Evolutionary conservation across 2,888 invertebrate genomes (phyloP), one percentile per base, ranked within the genome.

Genomic region (Heliconius erato): DNA sequence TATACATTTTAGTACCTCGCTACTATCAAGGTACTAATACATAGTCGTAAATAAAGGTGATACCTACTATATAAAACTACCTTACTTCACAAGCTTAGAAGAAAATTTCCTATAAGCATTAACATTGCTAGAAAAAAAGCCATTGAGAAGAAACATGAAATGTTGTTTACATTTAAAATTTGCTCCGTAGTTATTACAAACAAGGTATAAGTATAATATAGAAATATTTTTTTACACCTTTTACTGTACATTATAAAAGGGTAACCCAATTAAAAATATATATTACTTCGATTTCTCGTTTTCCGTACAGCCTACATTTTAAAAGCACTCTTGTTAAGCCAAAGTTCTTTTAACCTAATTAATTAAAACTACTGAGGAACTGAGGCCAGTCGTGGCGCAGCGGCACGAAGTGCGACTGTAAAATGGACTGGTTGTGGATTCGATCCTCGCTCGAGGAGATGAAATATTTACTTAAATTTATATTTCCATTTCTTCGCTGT

Each of bases 341-440:
- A 35, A 65, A 79, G 71, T 74, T 67, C 59, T 59, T 80, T 83
- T 79, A 80, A 80, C 82, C 79, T 72, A 79, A 59, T 76, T 83
- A 44, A 76, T 82, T 76, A 80, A 80, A 32, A 32, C 32, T 32
- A 32, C 32, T 32, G 32, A 32, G 32, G 32, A 32, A 32, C 32
- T 32, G 32, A 32, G 32, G 28, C 28, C 28, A 28, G 28, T 32
- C 32, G 32, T 32, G 32, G 32, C 32, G 32, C 32, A 32, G 32
- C 32, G 32, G 32, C 32, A 32, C 32, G 32, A 32, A 4, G 32
- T 32, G 32, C 32, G 32, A 32, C 32, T 32, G 32, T 32, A 32
- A 32, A 32, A 32, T 32, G 3, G 32, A 32, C 32, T 32, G 32
- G 32, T 32, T 32, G 32, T 32, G 32, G 32, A 3, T 32, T 32